Evolutionary conservation across 2,888 invertebrate species (phyloP), one percentile per base, ranked within the genome.

Genomic region (Scrobipalpa atriplicella): DNA sequence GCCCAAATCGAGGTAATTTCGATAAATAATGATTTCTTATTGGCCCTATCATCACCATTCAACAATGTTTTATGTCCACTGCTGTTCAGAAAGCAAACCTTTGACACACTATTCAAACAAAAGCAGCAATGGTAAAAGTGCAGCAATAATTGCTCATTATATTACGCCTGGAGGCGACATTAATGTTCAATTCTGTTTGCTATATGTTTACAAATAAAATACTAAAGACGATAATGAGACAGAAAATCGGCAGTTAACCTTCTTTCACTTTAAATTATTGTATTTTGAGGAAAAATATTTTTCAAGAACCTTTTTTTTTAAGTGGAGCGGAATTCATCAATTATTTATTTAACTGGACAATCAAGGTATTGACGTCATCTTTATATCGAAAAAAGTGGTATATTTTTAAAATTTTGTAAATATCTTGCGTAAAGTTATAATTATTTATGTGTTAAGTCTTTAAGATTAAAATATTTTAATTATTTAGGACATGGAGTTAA

Each of bases 241-340:
- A 29, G n/a, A 38, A 38, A 58, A 58, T 58, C n/a, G n/a, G 8
- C n/a, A 16, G 10, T 58, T 38, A n/a, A 9, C 58, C 58, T 58
- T 29, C 29, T 58, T 38, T 58, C 36, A 9, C 38, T 38, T 8
- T 18, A 13, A 58, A 38, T 58, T 38, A 36, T n/a, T 10, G 38
- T 16, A 38, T 13, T n/a, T 36, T 10, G 18, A 18, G 29, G 9
- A 56, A 58, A 58, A 7, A n/a, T 0, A 5, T 7, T n/a, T 29
- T 29, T 56, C 29, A 29, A 29, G 21, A 10, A 11, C 6, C 16
- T 6, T 9, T n/a, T n/a, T 36, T 58, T 36, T 29, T 29, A 58
- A 58, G 58, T 58, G n/a, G 58, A 38, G 16, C 38, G 58, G 58
- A 58, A 58, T 58, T 38, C 58, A 58, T 58, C 58, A 58, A 58